Percentiles rank a stretch among this genome's conserved stretches.
Conservation (phyloP, 92 coral and sea anemone genomes). For the Zoanthus gigantus region DNA sequence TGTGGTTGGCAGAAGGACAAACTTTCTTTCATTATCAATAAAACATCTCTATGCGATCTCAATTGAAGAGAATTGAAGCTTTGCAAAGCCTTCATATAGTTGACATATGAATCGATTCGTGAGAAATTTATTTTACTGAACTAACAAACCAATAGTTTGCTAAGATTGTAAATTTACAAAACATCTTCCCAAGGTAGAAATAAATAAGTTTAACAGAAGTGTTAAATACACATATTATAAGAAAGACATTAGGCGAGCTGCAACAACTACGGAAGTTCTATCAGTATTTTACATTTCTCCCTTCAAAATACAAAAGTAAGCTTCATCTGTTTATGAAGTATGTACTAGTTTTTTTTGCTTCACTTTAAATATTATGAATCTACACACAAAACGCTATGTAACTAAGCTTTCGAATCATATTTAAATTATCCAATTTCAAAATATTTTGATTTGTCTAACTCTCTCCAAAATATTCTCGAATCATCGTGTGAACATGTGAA, state of each 20-base stretch:
- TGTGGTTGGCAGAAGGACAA: conserved; percentile 81
- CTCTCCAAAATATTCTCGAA: conserved; percentile 87
- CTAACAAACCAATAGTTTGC: conserved; percentile 92
- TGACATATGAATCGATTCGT: conserved; percentile 75
- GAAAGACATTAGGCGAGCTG: conserved; percentile 20
- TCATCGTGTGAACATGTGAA: conserved; percentile 59
- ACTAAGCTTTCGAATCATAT: conserved; percentile 74
- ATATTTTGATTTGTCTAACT: conserved; percentile 91
- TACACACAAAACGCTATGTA: conserved; percentile 36
- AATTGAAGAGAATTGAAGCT: conserved; percentile 39
- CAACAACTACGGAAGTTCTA: conserved; percentile 11
- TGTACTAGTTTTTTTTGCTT: conserved; percentile 1
- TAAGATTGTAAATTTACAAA: conserved; percentile 96
- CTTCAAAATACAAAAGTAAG: not conserved
- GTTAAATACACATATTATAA: conserved; percentile 88
- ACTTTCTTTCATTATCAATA: conserved; percentile 59
- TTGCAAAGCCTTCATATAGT: not conserved
- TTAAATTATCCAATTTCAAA: conserved; percentile 86
- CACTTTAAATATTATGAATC: conserved; percentile 18
- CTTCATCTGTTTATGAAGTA: not conserved
- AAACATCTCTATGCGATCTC: conserved; percentile 70
- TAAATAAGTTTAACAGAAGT: conserved; percentile 87
- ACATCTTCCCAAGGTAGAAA: conserved; percentile 86
- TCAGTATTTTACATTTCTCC: conserved; percentile 34
- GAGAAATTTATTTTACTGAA: conserved; percentile 92